Evolutionary conservation across 2,113 vertebrate genomes (phyloP), one percentile per base, ranked within the genome.

Genomic region (Lathamus discolor): DNA sequence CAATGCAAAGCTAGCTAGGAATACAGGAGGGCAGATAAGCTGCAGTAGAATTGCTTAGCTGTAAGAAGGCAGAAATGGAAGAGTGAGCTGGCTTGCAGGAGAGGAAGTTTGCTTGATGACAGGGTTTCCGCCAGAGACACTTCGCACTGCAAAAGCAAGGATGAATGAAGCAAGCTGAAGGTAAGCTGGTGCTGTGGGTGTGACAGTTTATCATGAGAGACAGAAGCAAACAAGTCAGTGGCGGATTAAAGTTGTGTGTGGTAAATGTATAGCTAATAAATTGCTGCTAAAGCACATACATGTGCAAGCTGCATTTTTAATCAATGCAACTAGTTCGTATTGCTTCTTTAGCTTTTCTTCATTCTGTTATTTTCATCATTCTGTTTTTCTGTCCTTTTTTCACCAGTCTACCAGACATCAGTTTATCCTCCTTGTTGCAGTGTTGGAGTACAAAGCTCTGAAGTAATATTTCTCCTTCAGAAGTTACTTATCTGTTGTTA

Each of bases 31-130:
- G 44, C 63, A 74, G 76, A 74, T 70, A 86, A 90, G 39, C 59
- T 81, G 76, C 80, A 86, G 77, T 27, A 46, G 55, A 93, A 48
- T 41, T 55, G 39, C 75, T 49, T 10, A 84, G 84, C 59, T 86
- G 63, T 51, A 44, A 79, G 86, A 25, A 51, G 59, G 64, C 90
- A 92, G 91, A 94, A 85, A 90, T 66, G 85, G 91, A 92, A 86
- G 81, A 76, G 72, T 62, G 70, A 90, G 41, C 62, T 52, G 62
- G 66, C 69, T 4, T 43, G 83, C 51, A 74, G 73, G 59, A 76
- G 90, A 79, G 95, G 96, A 97, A 97, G 92, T 91, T n/a, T 55
- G 63, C 49, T 66, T 33, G 70, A 51, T 95, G 29, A 62, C 95
- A 79, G 93, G 90, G 94, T 95, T 97, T 97, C 95, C 92, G 81